Conservation (phyloP, 2,113 vertebrate genomes). For the Poeciliopsis retropinna region DNA sequence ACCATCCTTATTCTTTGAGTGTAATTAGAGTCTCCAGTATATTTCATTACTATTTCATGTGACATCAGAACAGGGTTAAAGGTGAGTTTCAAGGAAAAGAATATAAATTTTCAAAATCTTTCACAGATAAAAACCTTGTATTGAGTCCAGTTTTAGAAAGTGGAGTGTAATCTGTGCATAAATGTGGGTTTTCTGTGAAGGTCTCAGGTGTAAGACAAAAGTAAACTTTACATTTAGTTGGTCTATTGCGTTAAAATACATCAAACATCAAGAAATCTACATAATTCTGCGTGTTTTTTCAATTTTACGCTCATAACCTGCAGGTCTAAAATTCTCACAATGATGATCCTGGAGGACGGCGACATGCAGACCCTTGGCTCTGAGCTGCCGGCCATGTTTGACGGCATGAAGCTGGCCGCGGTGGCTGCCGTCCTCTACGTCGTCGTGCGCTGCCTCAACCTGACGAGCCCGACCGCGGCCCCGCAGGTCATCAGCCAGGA, state of each 20-base stretch:
- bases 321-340: slow-evolving; percentile 43
- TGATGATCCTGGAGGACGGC: slow-evolving; percentile 54
- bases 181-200: neutral
- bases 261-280: neutral
- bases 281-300: neutral
- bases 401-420: slow-evolving; percentile 92
- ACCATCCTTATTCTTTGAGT: too few relatives aligned
- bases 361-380: slow-evolving; percentile 64
- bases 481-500: slow-evolving; percentile 89
- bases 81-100: too few relatives aligned
- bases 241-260: neutral
- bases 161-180: too few relatives aligned
- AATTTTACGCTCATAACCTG: neutral
- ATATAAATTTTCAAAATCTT: too few relatives aligned
- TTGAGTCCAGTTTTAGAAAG: too few relatives aligned
- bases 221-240: neutral
- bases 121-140: too few relatives aligned
- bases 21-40: too few relatives aligned
- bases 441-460: slow-evolving; percentile 91
- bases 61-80: too few relatives aligned
- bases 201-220: neutral
- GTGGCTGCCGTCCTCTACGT: slow-evolving; percentile 91
- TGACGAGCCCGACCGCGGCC: slow-evolving; percentile 88
- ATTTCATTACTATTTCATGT: too few relatives aligned
- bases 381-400: slow-evolving; percentile 92